Evolutionary conservation across 2,888 invertebrate species (phyloP).

Genomic region (Helleia helle): DNA sequence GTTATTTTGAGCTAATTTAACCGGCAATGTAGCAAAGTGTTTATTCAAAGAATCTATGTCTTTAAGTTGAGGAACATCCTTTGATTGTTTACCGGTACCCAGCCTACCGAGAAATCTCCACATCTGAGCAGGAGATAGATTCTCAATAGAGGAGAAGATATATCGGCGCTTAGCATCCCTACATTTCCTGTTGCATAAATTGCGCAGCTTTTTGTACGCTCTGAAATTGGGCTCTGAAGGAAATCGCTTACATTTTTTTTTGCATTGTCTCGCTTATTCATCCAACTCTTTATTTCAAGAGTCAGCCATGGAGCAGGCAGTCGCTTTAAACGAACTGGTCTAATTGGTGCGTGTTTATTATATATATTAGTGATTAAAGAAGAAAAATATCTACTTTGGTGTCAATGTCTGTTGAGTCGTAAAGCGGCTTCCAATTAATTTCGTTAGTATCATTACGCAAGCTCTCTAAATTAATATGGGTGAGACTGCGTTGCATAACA

Average conservation of each 20-base stretch:
- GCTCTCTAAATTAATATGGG: neutral
- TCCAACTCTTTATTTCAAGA: neutral
- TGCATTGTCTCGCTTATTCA: conserved; percentile 3
- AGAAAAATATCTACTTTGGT: neutral
- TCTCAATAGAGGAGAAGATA: neutral
- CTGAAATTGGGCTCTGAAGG: neutral
- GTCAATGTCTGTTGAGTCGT: neutral
- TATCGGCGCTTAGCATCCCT: neutral
- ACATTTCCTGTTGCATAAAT: too few species aligned
- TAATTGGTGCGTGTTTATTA: neutral
- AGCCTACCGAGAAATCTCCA: neutral
- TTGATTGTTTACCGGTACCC: neutral
- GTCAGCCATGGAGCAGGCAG: conserved; percentile 7
- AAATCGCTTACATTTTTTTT: neutral
- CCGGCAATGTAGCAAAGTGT: neutral
- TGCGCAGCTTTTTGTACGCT: too few species aligned
- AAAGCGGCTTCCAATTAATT: neutral
- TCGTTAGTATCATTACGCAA: neutral
- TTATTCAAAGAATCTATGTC: neutral
- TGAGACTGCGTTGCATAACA: neutral
- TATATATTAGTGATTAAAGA: neutral
- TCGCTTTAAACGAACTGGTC: neutral
- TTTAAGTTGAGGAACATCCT: neutral
- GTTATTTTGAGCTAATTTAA: neutral
- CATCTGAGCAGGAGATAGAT: neutral